Conservation (phyloP, 2,113 vertebrate species). For the Bettongia penicillata region DNA sequence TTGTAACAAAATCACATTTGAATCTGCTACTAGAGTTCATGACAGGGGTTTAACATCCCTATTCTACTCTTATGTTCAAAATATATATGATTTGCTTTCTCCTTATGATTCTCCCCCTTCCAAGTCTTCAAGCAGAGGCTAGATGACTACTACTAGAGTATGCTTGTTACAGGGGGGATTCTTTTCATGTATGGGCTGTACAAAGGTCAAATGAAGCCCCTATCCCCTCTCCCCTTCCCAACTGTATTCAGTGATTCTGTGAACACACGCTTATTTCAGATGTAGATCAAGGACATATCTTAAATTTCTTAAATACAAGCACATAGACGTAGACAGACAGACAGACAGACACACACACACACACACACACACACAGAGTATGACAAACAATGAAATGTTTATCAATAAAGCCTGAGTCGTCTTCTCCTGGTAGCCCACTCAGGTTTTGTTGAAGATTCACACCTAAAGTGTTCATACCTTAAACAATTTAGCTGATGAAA, state of each 20-base stretch:
- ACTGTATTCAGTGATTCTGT: background rate
- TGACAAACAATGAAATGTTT: background rate
- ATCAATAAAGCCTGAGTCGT: background rate
- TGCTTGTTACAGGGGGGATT: background rate
- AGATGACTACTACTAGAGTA: background rate
- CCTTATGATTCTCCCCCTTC: background rate
- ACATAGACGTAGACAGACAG: too few species aligned
- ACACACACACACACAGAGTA: background rate
- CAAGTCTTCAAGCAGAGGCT: background rate
- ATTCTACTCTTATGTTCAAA: constrained; percentile 15
- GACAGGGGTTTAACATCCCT: background rate
- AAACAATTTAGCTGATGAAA: background rate
- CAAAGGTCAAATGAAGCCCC: background rate
- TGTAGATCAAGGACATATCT: constrained; percentile 8
- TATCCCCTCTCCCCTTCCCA: too few species aligned
- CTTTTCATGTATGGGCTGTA: background rate
- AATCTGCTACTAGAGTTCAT: background rate
- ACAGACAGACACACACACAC: too few species aligned
- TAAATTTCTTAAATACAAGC: constrained; percentile 1
- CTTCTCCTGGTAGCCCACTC: background rate
- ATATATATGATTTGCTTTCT: background rate
- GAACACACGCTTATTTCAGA: constrained; percentile 1
- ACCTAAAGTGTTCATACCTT: background rate
- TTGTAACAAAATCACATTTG: background rate
- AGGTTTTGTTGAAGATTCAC: background rate